Evolutionary conservation across 2,888 invertebrate species (phyloP).

Genomic region (Spilosoma lubricipeda): DNA sequence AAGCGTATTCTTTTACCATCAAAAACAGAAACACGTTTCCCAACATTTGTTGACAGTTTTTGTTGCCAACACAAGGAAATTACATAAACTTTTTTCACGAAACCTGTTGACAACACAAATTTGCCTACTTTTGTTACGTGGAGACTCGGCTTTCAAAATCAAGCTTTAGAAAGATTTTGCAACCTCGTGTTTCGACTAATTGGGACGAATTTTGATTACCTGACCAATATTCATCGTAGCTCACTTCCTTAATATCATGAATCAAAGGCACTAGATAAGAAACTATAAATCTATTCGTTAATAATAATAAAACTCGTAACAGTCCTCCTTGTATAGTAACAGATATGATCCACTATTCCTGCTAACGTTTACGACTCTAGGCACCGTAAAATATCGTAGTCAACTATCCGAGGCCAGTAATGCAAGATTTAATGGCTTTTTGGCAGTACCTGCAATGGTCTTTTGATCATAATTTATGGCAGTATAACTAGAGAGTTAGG

Average conservation of each 20-base stretch:
- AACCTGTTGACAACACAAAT: too few species aligned
- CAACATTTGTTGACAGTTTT: too few species aligned
- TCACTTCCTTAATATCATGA: not conserved
- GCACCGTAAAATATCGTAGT: slow-evolving; percentile 26
- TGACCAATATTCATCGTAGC: not conserved
- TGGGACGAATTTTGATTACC: not conserved
- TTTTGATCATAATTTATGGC: not conserved
- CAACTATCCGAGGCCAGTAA: slow-evolving; percentile 2
- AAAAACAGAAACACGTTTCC: too few species aligned
- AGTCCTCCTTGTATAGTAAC: not conserved
- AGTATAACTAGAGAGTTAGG: not conserved
- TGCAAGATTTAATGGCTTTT: slow-evolving; percentile 9
- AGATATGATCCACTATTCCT: slow-evolving; percentile 23
- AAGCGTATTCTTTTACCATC: too few species aligned
- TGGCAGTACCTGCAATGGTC: not conserved
- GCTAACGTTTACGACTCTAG: slow-evolving; percentile 20
- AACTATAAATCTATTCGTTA: slow-evolving; percentile 12
- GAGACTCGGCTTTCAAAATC: too few species aligned
- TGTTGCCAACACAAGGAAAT: too few species aligned
- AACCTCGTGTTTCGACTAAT: too few species aligned
- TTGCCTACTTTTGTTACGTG: too few species aligned
- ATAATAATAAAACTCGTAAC: slow-evolving; percentile 18
- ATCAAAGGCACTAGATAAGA: not conserved
- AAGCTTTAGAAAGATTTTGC: not conserved
- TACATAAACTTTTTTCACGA: too few species aligned